Evolutionary conservation across 1,140 invertebrate genomes (phyloP).

Genomic region (Cydia strobilella): DNA sequence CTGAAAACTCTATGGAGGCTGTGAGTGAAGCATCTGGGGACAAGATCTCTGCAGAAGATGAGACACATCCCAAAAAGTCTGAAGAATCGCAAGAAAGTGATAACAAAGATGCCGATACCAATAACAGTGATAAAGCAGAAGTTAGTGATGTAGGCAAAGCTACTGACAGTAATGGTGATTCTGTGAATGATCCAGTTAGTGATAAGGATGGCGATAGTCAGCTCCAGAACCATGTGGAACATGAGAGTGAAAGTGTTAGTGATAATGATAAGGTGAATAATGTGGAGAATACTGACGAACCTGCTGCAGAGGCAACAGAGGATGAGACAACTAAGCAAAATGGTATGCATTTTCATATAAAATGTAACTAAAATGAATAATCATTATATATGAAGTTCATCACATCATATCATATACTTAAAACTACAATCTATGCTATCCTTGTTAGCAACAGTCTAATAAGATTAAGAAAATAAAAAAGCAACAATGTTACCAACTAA

Average conservation of each 20-base stretch:
- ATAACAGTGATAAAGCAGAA: constrained; percentile 39
- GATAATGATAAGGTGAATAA: constrained; percentile 59
- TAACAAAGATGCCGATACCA: constrained; percentile 32
- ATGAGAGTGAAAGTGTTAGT: constrained; percentile 53
- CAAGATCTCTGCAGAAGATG: constrained; percentile 36
- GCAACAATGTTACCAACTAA: no score
- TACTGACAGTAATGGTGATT: constrained; percentile 49
- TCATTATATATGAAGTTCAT: neutral
- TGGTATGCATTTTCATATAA: constrained; percentile 33
- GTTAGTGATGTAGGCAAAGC: constrained; percentile 41
- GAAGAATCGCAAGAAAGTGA: constrained; percentile 39
- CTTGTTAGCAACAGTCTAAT: no score
- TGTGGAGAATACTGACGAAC: constrained; percentile 42
- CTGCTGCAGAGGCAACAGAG: constrained; percentile 38
- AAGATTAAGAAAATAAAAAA: no score
- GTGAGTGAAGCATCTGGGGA: constrained; percentile 42
- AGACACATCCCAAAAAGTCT: constrained; percentile 37
- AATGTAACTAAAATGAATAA: neutral
- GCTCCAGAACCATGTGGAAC: constrained; percentile 66
- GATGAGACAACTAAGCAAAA: constrained; percentile 44
- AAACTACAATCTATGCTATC: no score
- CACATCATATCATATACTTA: no score
- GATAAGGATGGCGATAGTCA: constrained; percentile 42
- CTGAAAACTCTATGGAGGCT: constrained; percentile 49
- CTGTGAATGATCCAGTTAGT: constrained; percentile 38